Conservation (phyloP, 2,113 vertebrate species). For the Tapirus terrestris region DNA sequence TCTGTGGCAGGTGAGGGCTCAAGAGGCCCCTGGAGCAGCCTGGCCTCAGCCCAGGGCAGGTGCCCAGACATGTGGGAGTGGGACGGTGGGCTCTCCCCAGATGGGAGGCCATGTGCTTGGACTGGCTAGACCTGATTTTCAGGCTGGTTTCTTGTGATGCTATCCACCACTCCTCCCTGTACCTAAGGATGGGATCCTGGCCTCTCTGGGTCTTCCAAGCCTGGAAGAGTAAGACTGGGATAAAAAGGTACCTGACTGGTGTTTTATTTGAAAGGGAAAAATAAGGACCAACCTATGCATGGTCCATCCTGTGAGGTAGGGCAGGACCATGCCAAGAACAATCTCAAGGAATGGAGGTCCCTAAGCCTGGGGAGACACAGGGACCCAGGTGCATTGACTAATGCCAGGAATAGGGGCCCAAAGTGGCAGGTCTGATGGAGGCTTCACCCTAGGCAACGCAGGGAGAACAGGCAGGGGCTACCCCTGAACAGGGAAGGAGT, state of each 20-base stretch:
- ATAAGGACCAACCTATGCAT: slow-evolving; percentile 45
- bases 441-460: slow-evolving; percentile 63
- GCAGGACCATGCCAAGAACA: slow-evolving; percentile 69
- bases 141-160: slow-evolving; percentile 69
- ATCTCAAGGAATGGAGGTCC: slow-evolving; percentile 64
- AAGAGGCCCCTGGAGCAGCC: slow-evolving; percentile 66
- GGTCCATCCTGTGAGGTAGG: slow-evolving; percentile 55
- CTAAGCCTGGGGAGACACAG: slow-evolving; percentile 65
- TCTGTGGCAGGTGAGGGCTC: slow-evolving; percentile 62
- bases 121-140: slow-evolving; percentile 64
- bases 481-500: neutral
- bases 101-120: slow-evolving; percentile 75
- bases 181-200: slow-evolving; percentile 45
- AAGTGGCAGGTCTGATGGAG: slow-evolving; percentile 12
- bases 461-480: slow-evolving; percentile 42
- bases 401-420: slow-evolving; percentile 22
- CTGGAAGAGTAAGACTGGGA: slow-evolving; percentile 63
- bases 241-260: slow-evolving; percentile 69
- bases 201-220: slow-evolving; percentile 55
- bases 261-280: slow-evolving; percentile 67
- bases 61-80: slow-evolving; percentile 69
- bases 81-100: slow-evolving; percentile 50
- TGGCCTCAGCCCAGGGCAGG: slow-evolving; percentile 78
- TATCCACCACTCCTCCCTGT: slow-evolving; percentile 47
- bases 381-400: slow-evolving; percentile 26